Base-by-base conservation (phyloP, 2,888 invertebrate species). In the Tenthredo mesomela region DNA sequence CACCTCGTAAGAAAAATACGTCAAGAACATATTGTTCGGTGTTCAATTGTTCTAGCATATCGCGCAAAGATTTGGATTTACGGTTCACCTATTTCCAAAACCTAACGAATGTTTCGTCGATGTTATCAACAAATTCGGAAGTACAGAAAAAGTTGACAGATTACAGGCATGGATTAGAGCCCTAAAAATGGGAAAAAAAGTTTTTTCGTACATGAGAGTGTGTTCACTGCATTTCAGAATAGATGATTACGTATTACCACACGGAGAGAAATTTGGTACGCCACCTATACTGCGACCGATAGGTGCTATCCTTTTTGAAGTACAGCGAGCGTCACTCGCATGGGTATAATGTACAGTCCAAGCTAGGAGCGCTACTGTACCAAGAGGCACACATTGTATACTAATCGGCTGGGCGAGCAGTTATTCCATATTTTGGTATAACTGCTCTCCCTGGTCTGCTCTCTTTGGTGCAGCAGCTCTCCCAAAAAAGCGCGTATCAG, bases 21-120 rank as follows among this genome's bases (percentile, higher is more conserved):
- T 43, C 40, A 43, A 43, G 40, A 43, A 73, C 43, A 10, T 73
- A n/a, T 50, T 84, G 84, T 50, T 70, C 50, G 33, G 84, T 80
- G n/a, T 84, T 65, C 70, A 43, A 50, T 12, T 84, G 84, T 67
- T n/a, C n/a, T 3, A 67, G 70, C 21, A 33, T 47, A 70, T 29
- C 78, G 37, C 67, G 21, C 10, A 65, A 18, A 47, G 54, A 73
- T 73, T 21, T 33, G n/a, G 73, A 73, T 29, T 61, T 84, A 10
- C n/a, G 77, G 21, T 82, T 58, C 84, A 82, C 75, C 67, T 40
- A 75, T 86, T 86, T 84, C 85, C 84, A n/a, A 84, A 82, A 82
- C 15, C 33, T 7, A 40, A 61, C 10, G 43, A 86, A 29, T 29
- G 40, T 7, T 84, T 84, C 40, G 70, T 86, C 4, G n/a, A 82